Conservation (phyloP, 2,888 invertebrate species). For the Drosophila antonietae region DNA sequence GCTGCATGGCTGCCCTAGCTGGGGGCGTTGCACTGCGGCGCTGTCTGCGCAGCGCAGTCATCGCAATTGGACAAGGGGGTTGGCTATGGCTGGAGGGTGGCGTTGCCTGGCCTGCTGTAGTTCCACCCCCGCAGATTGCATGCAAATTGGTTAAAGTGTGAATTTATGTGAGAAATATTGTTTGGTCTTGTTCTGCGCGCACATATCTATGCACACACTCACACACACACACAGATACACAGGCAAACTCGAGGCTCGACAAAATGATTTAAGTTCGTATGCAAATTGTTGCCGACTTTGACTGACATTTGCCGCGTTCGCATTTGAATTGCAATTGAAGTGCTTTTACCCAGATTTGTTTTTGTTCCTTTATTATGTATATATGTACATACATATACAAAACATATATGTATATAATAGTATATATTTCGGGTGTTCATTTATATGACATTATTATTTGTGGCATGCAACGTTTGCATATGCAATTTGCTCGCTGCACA, state of each 20-base stretch:
- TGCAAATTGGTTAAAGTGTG: conserved; percentile 84
- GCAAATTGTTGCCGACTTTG: conserved; percentile 80
- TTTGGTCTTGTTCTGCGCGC: conserved; percentile 82
- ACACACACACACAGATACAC: conserved; percentile 16
- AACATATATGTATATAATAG: background rate
- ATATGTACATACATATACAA: background rate
- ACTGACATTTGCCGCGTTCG: conserved; percentile 76
- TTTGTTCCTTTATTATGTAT: background rate
- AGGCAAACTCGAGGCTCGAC: conserved; percentile 48
- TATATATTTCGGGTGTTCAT: conserved; percentile 17
- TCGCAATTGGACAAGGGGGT: conserved; percentile 12
- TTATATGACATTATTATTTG: conserved; percentile 35
- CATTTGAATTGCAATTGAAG: conserved; percentile 61
- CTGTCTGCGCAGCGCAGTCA: conserved; percentile 55
- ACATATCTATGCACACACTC: conserved; percentile 34
- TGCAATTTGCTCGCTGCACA: conserved; percentile 55
- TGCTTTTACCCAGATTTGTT: conserved; percentile 12
- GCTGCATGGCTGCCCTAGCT: conserved; percentile 36
- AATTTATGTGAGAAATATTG: conserved; percentile 85
- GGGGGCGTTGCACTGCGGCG: conserved; percentile 67
- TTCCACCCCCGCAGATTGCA: conserved; percentile 79
- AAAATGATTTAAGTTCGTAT: conserved; percentile 82
- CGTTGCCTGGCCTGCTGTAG: conserved; percentile 19
- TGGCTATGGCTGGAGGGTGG: conserved; percentile 11
- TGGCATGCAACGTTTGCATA: conserved; percentile 36